Base-by-base conservation (phyloP, 2,113 vertebrate species). In the Jacana jacana region DNA sequence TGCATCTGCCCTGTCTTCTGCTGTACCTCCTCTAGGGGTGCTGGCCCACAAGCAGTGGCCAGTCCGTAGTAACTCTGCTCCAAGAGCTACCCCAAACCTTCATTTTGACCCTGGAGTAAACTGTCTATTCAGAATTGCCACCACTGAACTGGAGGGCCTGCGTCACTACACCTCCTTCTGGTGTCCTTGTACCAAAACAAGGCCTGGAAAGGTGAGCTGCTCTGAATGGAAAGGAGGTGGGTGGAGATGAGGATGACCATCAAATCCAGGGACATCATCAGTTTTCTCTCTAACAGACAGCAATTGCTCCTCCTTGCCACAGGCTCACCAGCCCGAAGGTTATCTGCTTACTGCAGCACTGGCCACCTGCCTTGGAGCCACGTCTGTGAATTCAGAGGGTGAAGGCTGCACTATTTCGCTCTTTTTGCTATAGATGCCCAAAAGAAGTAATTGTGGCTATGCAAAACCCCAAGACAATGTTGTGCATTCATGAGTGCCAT, bases 401-500 rank as follows among this genome's bases (percentile, higher is more conserved):
- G 72, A 72, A 63, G 6, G 10, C 65, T 85, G 49, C 69, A 7
- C 55, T 44, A 4, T 39, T 61, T 54, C 48, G 33, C 69, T 37
- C 63, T 25, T 93, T 42, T 52, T 57, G 75, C 42, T 48, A 51
- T 35, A 69, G 10, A 1, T 30, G 25, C 54, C 81, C 75, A 31
- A 42, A 79, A 69, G 31, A 60, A 66, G 20, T 8, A 48, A 28
- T 0, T 13, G 31, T 17, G 31, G 58, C 79, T 44, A 37, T 82
- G 40, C 27, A 49, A 75, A 91, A 25, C 28, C 46, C 82, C 1
- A 8, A 63, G 51, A 71, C 48, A 55, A 58, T 10, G 77, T 17
- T 49, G 24, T 60, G 66, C 20, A 81, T 96, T 88, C 88, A n/a
- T 71, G 93, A 90, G 73, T 96, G 90, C 93, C 96, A 95, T 57